phyloP scores from a whole-genome alignment of 2,888 invertebrate species.

The Polietes domitor region DNA sequence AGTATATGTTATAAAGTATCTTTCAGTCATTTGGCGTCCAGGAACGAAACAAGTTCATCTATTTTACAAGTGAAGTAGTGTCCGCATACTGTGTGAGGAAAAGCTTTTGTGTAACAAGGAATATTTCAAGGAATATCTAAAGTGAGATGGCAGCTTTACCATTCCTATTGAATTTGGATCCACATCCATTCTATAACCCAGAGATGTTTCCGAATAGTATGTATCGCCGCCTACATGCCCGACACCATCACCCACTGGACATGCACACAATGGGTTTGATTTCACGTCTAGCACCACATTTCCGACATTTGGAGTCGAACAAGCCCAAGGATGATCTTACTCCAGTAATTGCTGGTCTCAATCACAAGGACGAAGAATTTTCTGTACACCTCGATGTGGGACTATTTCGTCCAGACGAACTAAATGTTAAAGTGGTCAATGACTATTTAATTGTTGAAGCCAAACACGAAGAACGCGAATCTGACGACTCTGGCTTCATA shows the following conservation, averaged over 20 bases:
- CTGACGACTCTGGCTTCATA: constrained; percentile 87
- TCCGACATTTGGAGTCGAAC: constrained; percentile 72
- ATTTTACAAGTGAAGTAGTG: neutral
- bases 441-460: constrained; percentile 85
- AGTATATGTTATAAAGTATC: neutral
- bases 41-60: neutral
- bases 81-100: no score
- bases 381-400: constrained; percentile 86
- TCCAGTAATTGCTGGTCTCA: constrained; percentile 45
- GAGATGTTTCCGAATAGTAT: constrained; percentile 77
- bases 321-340: constrained; percentile 69
- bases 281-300: constrained; percentile 75
- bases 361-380: constrained; percentile 83
- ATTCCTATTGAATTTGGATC: constrained; percentile 76
- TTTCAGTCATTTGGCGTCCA: neutral
- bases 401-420: constrained; percentile 87
- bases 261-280: constrained; percentile 75
- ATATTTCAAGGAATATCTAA: neutral
- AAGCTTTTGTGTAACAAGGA: neutral
- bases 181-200: constrained; percentile 76
- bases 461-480: constrained; percentile 86
- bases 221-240: constrained; percentile 74
- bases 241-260: constrained; percentile 74
- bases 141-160: constrained; percentile 75
- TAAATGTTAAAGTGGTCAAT: constrained; percentile 86